These are phyloP conservation scores for Boleophthalmus pectinirostris DNA, from an alignment of 2,113 vertebrate species.

Conservation along the genomic window DNA sequence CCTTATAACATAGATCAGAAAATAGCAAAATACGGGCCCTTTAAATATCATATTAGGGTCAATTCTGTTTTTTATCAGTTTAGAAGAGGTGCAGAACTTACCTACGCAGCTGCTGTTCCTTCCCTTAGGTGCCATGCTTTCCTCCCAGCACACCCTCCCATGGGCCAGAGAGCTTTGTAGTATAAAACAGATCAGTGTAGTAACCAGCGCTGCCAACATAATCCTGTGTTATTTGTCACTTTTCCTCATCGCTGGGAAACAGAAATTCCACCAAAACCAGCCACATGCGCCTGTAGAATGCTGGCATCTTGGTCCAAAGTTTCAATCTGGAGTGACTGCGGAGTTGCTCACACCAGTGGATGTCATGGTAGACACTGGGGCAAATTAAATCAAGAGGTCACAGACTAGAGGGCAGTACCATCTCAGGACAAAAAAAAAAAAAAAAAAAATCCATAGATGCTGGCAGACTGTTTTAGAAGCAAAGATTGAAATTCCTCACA, in stretches of 20 bases:
- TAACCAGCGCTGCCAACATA: constrained; percentile 78
- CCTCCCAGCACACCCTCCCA: constrained; percentile 66
- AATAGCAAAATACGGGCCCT: too few species aligned
- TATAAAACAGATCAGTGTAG: constrained; percentile 69
- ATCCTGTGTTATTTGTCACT: constrained; percentile 67
- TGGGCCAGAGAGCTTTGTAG: constrained; percentile 51
- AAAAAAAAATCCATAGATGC: constrained; percentile 43
- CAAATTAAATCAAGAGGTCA: constrained; percentile 10
- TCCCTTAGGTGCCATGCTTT: constrained; percentile 47
- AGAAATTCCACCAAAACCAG: constrained; percentile 52
- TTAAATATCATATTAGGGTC: not conserved
- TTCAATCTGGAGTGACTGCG: constrained; percentile 6
- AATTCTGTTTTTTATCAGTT: not conserved
- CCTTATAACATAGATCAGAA: too few species aligned
- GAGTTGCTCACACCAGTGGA: constrained; percentile 40
- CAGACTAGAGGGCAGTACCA: not conserved
- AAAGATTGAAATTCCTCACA: constrained; percentile 94
- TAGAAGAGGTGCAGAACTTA: constrained; percentile 71
- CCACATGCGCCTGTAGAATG: constrained; percentile 24
- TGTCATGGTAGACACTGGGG: constrained; percentile 3
- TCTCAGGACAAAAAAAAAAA: not conserved
- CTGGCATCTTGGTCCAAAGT: constrained; percentile 68
- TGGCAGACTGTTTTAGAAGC: constrained; percentile 81
- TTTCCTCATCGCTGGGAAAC: constrained; percentile 44
- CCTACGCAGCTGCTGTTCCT: constrained; percentile 76